Percentiles rank a stretch among this genome's conserved stretches.
Evolutionary conservation across 2,888 invertebrate species (phyloP).

Genomic region (Philereme vetulata): DNA sequence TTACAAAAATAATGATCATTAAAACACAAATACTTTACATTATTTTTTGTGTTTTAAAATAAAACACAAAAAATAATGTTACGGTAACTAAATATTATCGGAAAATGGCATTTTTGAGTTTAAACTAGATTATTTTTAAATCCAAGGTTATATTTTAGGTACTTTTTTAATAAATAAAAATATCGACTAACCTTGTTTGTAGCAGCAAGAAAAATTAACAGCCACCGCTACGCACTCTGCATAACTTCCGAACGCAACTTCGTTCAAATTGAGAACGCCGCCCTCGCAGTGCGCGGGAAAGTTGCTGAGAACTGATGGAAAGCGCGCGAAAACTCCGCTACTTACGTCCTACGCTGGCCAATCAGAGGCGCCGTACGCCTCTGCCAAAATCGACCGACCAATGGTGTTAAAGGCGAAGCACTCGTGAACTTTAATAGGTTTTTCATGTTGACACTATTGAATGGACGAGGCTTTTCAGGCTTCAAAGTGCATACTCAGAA

Average conservation of each 20-base stretch:
- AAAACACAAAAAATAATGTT: too few relatives aligned
- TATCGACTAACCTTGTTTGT: slow-evolving; percentile 47
- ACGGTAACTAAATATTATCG: too few relatives aligned
- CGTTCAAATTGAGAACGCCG: slow-evolving; percentile 37
- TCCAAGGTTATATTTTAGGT: background rate
- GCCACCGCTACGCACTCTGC: slow-evolving; percentile 51
- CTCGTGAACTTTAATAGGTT: slow-evolving; percentile 78
- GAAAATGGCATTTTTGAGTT: too few relatives aligned
- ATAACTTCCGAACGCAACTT: slow-evolving; percentile 61
- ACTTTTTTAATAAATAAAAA: background rate
- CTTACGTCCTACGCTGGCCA: slow-evolving; percentile 67
- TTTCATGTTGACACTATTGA: slow-evolving; percentile 68
- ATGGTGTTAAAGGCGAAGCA: slow-evolving; percentile 66
- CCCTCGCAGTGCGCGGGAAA: slow-evolving; percentile 61
- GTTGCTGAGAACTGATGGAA: slow-evolving; percentile 69
- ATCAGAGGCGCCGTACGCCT: slow-evolving; percentile 65
- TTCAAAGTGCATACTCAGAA: slow-evolving; percentile 24
- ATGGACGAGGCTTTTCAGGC: slow-evolving; percentile 36
- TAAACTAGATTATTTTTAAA: too few relatives aligned
- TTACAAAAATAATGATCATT: too few relatives aligned
- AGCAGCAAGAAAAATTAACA: slow-evolving; percentile 34
- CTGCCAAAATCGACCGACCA: slow-evolving; percentile 58
- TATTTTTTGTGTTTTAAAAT: too few relatives aligned
- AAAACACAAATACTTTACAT: too few relatives aligned
- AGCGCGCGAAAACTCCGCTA: slow-evolving; percentile 75